Evolutionary conservation across 2,888 invertebrate species (phyloP), one percentile per base, ranked within the genome.

Genomic region (Mylabris sibirica): DNA sequence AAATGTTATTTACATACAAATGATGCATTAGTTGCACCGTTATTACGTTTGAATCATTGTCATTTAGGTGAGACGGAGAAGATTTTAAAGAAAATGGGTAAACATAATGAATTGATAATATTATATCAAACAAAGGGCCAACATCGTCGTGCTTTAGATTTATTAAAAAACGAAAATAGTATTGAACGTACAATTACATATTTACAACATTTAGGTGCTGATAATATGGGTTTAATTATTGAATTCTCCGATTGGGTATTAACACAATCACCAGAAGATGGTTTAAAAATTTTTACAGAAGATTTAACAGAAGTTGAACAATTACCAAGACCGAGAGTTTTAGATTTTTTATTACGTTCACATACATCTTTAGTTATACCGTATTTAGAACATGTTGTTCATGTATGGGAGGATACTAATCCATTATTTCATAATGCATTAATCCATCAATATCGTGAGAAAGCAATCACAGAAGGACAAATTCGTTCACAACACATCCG

Each of bases 1-100:
- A 99, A 99, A 84, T 99, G 99, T 82, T 99, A 99, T 86, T 88
- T 99, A 68, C 94, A 96, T 93, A 98, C 97, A 0, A 98, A 99
- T 83, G 98, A 99, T 85, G 96, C 96, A 0, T 87, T 98, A 64
- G 94, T 99, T 1, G 96, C 97, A 0, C 94, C 98, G 0, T 86
- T 99, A 14, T 86, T 99, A 30, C 90, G 99, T 1, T 86, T 96
- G 20, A 96, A 98, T 84, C 93, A 96, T 82, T 98, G 98, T 80
- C 95, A 98, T 75, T 85, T 98, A 22, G 95, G 95, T 65, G 99
- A 99, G 86, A 94, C 97, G 0, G 99, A 99, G 82, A 91, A 92
- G 79, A 94, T 95, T 0, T 86, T 99, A 41, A 90, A 93, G 73
- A 93, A 93, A 80, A 91, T 95, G 83, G 92, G 94, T 65, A 98